Evolutionary conservation across 2,113 vertebrate species (phyloP).

Genomic region (Myotis davidii): DNA sequence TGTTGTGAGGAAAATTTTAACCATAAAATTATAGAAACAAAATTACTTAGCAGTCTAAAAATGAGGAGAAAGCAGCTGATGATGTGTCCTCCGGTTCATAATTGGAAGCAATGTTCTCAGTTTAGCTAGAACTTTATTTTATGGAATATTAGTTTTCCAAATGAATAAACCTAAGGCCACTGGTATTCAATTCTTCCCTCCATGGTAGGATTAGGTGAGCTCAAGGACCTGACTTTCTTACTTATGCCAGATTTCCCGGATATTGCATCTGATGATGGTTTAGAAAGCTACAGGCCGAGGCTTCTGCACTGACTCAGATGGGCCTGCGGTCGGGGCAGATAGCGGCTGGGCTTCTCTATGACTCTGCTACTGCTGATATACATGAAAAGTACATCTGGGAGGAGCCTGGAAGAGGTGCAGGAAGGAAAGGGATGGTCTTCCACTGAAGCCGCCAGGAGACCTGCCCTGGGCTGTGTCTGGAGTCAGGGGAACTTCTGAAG

Average conservation of each 20-base stretch:
- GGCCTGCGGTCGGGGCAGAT: not conserved
- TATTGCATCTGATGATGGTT: not conserved
- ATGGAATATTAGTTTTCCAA: not conserved
- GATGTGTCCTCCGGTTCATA: not conserved
- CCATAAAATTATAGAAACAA: not conserved
- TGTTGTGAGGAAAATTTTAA: not conserved
- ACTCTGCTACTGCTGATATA: not conserved
- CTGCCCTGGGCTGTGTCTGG: constrained; percentile 66
- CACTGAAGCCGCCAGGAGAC: constrained; percentile 49
- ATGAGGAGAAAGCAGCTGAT: not conserved
- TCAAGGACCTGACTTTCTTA: not conserved
- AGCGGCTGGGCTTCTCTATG: not conserved
- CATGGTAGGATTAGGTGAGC: not conserved
- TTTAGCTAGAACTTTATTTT: constrained; percentile 23
- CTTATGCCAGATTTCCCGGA: not conserved
- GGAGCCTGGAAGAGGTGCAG: constrained; percentile 71
- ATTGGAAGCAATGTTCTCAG: not conserved
- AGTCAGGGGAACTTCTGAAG: constrained; percentile 33
- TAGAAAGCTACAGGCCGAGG: not conserved
- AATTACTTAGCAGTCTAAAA: not conserved
- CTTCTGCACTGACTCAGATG: not conserved
- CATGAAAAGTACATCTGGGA: constrained; percentile 30
- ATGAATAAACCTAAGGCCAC: not conserved
- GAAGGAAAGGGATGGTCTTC: constrained; percentile 81
- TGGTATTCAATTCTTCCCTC: not conserved